Conservation (phyloP, 1,140 invertebrate genomes). For the Eupristina koningsbergeri region DNA sequence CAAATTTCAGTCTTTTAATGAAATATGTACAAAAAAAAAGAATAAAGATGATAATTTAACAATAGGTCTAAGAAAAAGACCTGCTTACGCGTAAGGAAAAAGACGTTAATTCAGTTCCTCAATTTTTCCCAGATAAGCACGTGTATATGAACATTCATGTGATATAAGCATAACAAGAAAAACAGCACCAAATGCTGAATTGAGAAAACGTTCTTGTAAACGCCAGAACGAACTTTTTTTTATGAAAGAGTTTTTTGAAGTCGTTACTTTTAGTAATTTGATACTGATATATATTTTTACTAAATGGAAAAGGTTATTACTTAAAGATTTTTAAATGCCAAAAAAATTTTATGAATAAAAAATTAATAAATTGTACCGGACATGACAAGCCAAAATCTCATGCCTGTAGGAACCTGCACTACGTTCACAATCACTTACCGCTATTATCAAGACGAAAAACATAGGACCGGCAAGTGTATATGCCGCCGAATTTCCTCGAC, state of each 20-base stretch:
- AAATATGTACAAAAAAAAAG: neutral
- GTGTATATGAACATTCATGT: neutral
- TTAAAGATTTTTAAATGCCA: too few species aligned
- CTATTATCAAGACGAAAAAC: too few species aligned
- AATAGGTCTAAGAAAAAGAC: neutral
- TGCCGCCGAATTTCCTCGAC: too few species aligned
- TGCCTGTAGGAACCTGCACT: too few species aligned
- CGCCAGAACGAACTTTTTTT: neutral
- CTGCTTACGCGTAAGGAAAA: neutral
- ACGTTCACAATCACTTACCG: too few species aligned
- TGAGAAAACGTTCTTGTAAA: neutral
- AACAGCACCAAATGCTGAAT: neutral
- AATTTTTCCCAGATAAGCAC: neutral
- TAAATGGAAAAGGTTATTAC: too few species aligned
- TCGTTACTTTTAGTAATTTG: neutral
- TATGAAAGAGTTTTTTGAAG: neutral
- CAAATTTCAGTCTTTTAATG: neutral
- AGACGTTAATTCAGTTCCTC: neutral
- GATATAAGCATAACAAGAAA: neutral
- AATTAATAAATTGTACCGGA: too few species aligned
- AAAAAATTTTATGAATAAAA: too few species aligned
- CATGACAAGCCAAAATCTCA: too few species aligned
- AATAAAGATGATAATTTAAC: neutral
- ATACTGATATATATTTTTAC: too few species aligned
- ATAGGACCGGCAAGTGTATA: too few species aligned